Base-by-base conservation (phyloP, 1,140 invertebrate genomes). In the Caenorhabditis tropicalis region DNA sequence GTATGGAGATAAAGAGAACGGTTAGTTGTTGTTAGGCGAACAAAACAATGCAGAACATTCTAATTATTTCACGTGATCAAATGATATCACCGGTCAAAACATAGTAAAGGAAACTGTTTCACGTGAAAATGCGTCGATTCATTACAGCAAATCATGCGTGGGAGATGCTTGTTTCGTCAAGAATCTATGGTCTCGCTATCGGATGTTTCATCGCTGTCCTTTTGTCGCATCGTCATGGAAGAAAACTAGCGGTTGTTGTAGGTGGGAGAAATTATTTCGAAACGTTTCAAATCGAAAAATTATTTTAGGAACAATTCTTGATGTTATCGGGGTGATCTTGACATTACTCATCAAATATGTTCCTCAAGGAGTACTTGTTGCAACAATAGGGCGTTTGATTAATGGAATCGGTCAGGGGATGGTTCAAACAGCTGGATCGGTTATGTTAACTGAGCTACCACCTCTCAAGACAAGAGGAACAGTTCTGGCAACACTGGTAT, bases 341-440 rank as follows among this genome's bases (percentile, higher is more conserved):
- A 79, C 83, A 29, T 51, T 56, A 9, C 56, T 83, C 29, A 83
- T 79, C 29, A 65, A 43, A 7, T 56, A 33, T 53, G 31, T 84
- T 49, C 82, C 82, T 31, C 49, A 49, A 16, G 82, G 82, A 15
- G 43, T 83, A 7, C 19, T 43, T 70, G 82, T 58, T 24, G 82
- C 82, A 16, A 60, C 46, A 21, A 27, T 83, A n/a, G 83, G 83
- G 7, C 33, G 83, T 74, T 81, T 85, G n/a, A 48, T 85, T 2
- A 85, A 85, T 81, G 83, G 83, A 48, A 46, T 80, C 33, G 83
- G 83, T 9, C 83, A 85, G 16, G 83, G 83, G 56, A 85, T 85
- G 27, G 83, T 81, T 16, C 83, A 84, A 51, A 58, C 51, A 56
- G 43, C 80, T 0, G 84, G 84, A 6, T 49, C 53, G 12, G 84